These are phyloP conservation scores for Arremon aurantiirostris DNA, from an alignment of 2,797 vertebrate species.

Conservation along the genomic window DNA sequence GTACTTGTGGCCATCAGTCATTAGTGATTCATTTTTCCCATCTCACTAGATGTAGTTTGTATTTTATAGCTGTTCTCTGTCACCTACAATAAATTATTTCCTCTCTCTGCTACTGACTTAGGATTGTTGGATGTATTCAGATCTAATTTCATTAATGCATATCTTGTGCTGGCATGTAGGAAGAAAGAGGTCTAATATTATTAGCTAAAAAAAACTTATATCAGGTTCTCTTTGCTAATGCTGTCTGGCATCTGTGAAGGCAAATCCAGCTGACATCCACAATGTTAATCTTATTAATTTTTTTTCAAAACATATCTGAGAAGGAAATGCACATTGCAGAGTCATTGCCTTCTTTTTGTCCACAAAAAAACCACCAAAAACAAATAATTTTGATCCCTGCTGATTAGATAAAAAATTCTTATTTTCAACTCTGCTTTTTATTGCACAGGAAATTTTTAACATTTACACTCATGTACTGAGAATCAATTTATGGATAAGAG, in stretches of 20 bases:
- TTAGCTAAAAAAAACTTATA: slow-evolving; percentile 34
- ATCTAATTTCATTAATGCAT: slow-evolving; percentile 52
- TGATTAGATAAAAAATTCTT: not conserved
- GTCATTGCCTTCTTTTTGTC: not conserved
- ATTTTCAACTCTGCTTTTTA: not conserved
- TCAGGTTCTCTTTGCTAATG: slow-evolving; percentile 26
- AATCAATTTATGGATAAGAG: not conserved
- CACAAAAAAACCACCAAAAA: not conserved
- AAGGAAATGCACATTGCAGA: not conserved
- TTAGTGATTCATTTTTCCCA: not conserved
- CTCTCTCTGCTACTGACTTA: not conserved
- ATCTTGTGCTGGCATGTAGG: not conserved
- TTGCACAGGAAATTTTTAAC: not conserved
- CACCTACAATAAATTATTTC: slow-evolving; percentile 50
- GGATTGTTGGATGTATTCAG: not conserved
- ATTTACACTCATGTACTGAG: not conserved
- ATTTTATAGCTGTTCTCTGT: slow-evolving; percentile 51
- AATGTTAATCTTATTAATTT: slow-evolving; percentile 19
- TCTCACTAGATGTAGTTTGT: not conserved
- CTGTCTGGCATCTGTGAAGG: slow-evolving; percentile 18
- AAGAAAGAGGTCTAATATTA: slow-evolving; percentile 1
- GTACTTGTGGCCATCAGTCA: not conserved
- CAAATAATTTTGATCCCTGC: not conserved
- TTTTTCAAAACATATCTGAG: not conserved
- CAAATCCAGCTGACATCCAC: not conserved